These are phyloP conservation scores for Nematopogon swammerdamellus DNA, from an alignment of 2,888 invertebrate species.

Conservation along the genomic window DNA sequence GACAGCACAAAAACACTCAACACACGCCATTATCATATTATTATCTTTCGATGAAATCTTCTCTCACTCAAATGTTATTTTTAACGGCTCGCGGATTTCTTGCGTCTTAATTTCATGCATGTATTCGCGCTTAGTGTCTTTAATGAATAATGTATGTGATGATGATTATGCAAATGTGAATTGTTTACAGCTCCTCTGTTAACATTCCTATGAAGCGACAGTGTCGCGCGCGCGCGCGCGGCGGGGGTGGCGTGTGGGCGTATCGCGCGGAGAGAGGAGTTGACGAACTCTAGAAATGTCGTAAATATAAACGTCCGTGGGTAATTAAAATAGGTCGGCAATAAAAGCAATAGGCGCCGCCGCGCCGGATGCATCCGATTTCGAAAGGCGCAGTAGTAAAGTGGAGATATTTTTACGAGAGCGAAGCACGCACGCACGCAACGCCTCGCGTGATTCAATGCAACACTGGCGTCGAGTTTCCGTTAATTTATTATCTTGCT, in stretches of 20 bases:
- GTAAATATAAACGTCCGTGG: conserved; percentile 7
- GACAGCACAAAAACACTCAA: conserved; percentile 11
- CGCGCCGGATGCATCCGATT: conserved; percentile 15
- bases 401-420: conserved; percentile 13
- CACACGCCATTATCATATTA: conserved; percentile 22
- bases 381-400: conserved; percentile 10
- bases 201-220: conserved; percentile 35
- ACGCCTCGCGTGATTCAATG: conserved; percentile 11
- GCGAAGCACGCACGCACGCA: conserved; percentile 32
- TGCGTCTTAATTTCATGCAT: neutral
- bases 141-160: conserved; percentile 43
- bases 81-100: conserved; percentile 13
- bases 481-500: no score
- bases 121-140: conserved; percentile 1
- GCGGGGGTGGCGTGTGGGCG: conserved; percentile 14
- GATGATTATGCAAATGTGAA: conserved; percentile 47
- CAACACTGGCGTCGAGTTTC: no score
- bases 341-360: no score
- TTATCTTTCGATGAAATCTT: conserved; percentile 22
- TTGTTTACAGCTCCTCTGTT: conserved; percentile 41
- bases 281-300: conserved; percentile 7
- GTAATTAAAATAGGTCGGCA: no score
- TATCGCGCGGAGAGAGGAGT: conserved; percentile 9
- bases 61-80: conserved; percentile 22
- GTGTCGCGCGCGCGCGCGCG: conserved; percentile 15